A percentile compares a stretch with the other conserved stretches of the same genome.
Evolutionary conservation across 2,797 vertebrate genomes (phyloP).

Genomic region (Sarcophilus harrisii): DNA sequence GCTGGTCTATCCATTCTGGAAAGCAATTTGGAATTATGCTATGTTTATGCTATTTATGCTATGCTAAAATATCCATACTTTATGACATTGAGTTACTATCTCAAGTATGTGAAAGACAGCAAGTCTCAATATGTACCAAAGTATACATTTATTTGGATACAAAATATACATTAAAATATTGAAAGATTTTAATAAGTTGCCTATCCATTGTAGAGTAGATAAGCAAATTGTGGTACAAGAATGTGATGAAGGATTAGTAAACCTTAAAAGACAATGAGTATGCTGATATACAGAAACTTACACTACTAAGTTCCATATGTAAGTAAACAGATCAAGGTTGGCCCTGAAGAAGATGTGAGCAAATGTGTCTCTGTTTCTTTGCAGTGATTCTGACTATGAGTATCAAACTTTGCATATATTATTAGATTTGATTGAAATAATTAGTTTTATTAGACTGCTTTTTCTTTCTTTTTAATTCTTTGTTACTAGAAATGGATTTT

Average conservation of each 20-base stretch:
- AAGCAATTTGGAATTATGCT: not conserved
- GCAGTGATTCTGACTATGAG: not conserved
- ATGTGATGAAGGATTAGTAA: not conserved
- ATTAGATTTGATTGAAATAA: not conserved
- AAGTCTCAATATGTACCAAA: not conserved
- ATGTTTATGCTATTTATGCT: not conserved
- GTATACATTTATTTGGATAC: not conserved
- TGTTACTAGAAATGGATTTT: too few species aligned
- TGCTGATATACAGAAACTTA: too few species aligned
- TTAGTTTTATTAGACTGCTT: not conserved
- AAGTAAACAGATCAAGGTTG: not conserved
- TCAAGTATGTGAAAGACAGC: not conserved
- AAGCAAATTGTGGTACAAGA: not conserved
- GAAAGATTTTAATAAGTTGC: not conserved
- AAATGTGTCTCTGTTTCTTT: not conserved
- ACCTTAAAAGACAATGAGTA: too few species aligned
- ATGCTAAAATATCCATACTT: not conserved
- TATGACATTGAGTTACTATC: not conserved
- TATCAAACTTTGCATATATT: not conserved
- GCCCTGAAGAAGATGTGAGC: not conserved
- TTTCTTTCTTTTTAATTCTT: not conserved
- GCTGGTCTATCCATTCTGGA: not conserved
- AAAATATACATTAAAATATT: too few species aligned
- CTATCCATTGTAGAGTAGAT: not conserved
- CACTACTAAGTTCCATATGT: not conserved